A percentile compares a stretch with the other conserved stretches of the same genome.
These are phyloP conservation scores for Zaprionus camerounensis DNA, from an alignment of 1,140 invertebrate species.

Conservation along the genomic window DNA sequence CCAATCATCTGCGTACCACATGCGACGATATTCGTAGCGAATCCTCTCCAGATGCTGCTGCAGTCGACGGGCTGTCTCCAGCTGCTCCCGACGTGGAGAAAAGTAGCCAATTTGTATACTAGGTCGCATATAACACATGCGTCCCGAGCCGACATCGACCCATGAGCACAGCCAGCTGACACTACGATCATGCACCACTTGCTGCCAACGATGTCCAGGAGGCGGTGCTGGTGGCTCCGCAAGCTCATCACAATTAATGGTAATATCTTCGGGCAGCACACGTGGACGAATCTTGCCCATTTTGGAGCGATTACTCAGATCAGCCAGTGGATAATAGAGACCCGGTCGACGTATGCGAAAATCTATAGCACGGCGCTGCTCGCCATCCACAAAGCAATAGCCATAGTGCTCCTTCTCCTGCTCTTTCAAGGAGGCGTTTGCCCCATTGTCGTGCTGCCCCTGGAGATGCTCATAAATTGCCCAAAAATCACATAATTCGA, in stretches of 20 bases:
- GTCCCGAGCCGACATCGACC: not conserved
- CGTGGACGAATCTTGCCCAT: constrained; percentile 25
- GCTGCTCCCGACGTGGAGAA: not conserved
- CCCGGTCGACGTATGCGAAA: constrained; percentile 17
- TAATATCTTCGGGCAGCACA: constrained; percentile 25
- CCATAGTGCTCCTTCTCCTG: not conserved
- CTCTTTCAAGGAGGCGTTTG: not conserved
- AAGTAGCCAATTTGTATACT: not conserved
- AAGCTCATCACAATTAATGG: constrained; percentile 12
- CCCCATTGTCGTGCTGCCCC: too few species aligned
- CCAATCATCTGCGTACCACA: not conserved
- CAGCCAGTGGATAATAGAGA: not conserved
- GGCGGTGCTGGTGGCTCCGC: constrained; percentile 4
- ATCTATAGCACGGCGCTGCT: not conserved
- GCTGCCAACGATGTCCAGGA: constrained; percentile 6
- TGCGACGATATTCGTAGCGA: not conserved
- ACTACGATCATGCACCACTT: constrained; percentile 17
- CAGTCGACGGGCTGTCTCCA: constrained; percentile 22
- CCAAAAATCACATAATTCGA: constrained; percentile 15
- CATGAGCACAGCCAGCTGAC: constrained; percentile 21
- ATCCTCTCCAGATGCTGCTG: not conserved
- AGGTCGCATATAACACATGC: not conserved
- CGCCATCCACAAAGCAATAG: constrained; percentile 11
- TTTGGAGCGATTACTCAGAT: not conserved
- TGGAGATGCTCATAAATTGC: not conserved